Evolutionary conservation across 2,888 invertebrate genomes (phyloP).

Genomic region (Diaprepes abbreviatus): DNA sequence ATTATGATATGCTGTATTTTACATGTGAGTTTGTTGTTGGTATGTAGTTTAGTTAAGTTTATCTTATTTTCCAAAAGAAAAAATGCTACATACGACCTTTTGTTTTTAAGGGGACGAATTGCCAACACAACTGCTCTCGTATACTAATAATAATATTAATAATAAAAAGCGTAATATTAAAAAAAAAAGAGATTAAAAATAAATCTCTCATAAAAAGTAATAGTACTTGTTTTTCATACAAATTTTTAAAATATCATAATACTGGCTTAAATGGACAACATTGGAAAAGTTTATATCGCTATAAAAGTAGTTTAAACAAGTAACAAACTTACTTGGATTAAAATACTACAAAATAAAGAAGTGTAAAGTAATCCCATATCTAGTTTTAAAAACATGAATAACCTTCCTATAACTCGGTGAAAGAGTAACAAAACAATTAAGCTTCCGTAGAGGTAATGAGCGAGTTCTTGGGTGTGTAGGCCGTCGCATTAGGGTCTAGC

Average conservation of each 20-base stretch:
- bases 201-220: not conserved
- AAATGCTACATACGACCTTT: too few species aligned
- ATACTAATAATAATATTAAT: too few species aligned
- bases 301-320: not conserved
- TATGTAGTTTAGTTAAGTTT: too few species aligned
- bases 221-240: not conserved
- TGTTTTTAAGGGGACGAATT: too few species aligned
- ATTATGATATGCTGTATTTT: too few species aligned
- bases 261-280: conserved; percentile 21
- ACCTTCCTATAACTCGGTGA: conserved; percentile 1
- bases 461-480: conserved; percentile 88
- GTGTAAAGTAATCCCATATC: conserved; percentile 14
- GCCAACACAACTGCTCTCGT: not conserved
- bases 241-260: not conserved
- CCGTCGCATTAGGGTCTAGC: conserved; percentile 92
- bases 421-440: conserved; percentile 55
- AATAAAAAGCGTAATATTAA: not conserved
- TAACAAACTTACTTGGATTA: not conserved
- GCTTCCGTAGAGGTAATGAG: conserved; percentile 74
- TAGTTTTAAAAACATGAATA: conserved; percentile 3
- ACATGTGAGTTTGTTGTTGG: too few species aligned
- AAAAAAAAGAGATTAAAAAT: conserved; percentile 5
- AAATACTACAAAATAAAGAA: conserved; percentile 16
- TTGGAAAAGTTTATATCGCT: not conserved
- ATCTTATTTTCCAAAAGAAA: too few species aligned